Evolutionary conservation across 2,888 invertebrate genomes (phyloP).

Genomic region (Caenorhabditis sp.): DNA sequence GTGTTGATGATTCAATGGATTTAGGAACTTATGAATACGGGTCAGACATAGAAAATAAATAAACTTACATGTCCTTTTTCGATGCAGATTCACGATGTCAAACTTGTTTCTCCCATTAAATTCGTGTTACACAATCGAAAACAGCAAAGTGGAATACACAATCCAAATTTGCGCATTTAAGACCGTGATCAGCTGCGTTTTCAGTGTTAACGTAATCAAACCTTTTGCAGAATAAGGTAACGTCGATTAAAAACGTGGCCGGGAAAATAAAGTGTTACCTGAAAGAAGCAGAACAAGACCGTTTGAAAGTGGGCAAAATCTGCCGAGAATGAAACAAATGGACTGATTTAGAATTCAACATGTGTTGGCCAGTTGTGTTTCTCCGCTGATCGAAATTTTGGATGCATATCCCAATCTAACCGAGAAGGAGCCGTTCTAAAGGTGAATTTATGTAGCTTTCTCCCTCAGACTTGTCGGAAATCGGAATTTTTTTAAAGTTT

Average conservation of each 20-base stretch:
- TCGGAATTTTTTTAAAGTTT: no score
- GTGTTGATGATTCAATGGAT: no score
- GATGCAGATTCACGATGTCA: not conserved
- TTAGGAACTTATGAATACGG: no score
- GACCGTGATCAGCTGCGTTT: no score
- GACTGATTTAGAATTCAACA: slow-evolving; percentile 34
- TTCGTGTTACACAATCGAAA: slow-evolving; percentile 4
- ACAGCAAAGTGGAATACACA: not conserved
- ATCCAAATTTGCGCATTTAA: slow-evolving; percentile 8
- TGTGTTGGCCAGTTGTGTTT: slow-evolving; percentile 39
- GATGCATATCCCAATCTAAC: slow-evolving; percentile 41
- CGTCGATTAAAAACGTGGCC: slow-evolving; percentile 6
- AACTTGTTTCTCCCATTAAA: slow-evolving; percentile 11
- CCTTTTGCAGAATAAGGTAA: slow-evolving; percentile 22
- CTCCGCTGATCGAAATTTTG: not conserved
- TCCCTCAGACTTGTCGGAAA: no score
- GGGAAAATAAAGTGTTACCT: slow-evolving; percentile 22
- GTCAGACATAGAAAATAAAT: no score
- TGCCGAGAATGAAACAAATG: not conserved
- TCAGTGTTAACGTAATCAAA: no score
- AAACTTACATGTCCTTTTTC: no score
- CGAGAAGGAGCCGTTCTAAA: slow-evolving; percentile 22
- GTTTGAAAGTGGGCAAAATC: slow-evolving; percentile 14
- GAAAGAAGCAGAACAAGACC: not conserved
- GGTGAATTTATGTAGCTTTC: no score